These are phyloP conservation scores for Cecropterus lyciades DNA, from an alignment of 1,140 invertebrate species.

Conservation along the genomic window DNA sequence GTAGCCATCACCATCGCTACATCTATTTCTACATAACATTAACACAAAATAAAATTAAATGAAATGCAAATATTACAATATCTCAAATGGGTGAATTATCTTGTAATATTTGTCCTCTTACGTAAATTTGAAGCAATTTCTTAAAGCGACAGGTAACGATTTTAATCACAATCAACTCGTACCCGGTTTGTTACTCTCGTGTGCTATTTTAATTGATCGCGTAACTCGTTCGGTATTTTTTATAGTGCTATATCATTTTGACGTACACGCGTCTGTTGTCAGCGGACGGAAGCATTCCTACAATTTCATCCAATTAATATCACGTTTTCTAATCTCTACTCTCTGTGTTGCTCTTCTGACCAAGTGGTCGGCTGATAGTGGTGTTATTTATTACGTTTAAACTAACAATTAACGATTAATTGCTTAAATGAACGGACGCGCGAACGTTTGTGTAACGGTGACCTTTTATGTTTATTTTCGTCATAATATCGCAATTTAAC, in stretches of 20 bases:
- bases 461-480: slow-evolving; percentile 3
- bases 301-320: slow-evolving; percentile 18
- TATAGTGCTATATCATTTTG: slow-evolving; percentile 17
- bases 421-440: slow-evolving; percentile 1
- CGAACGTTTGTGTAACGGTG: not conserved
- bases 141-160: slow-evolving; percentile 7
- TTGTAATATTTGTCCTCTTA: no score
- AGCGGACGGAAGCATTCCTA: slow-evolving; percentile 16
- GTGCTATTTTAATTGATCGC: slow-evolving; percentile 29
- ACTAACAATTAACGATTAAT: slow-evolving; percentile 4
- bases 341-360: not conserved
- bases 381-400: slow-evolving; percentile 6
- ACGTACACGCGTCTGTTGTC: slow-evolving; percentile 5
- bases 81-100: no score
- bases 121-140: not conserved
- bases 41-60: no score
- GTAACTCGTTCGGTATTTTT: slow-evolving; percentile 19
- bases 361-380: not conserved
- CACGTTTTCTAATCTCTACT: slow-evolving; percentile 18
- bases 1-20: no score
- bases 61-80: no score
- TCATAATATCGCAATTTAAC: slow-evolving; percentile 6
- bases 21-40: no score
- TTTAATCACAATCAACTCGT: slow-evolving; percentile 9
- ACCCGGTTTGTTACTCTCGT: slow-evolving; percentile 6